These are phyloP conservation scores for Zaprionus davidi DNA, from an alignment of 1,140 invertebrate species.

Conservation along the genomic window DNA sequence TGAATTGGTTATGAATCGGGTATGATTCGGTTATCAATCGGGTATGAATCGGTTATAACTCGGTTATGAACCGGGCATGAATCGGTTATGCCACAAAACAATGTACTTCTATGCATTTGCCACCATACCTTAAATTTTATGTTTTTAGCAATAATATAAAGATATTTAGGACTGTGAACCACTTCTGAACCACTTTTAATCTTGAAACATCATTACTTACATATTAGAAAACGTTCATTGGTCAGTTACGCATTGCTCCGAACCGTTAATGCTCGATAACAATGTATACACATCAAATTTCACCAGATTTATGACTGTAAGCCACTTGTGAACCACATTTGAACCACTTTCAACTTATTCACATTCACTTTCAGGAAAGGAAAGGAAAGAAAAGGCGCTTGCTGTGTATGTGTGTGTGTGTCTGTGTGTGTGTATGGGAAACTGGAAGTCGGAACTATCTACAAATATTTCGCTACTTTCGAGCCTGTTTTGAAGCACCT, in stretches of 20 bases:
- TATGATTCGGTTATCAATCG: no score
- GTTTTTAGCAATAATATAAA: not conserved
- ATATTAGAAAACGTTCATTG: no score
- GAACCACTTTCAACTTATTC: not conserved
- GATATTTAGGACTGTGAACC: not conserved
- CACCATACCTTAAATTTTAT: not conserved
- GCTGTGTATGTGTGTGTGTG: not conserved
- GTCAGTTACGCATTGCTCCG: no score
- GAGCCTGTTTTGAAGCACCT: not conserved
- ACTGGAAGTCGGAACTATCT: constrained; percentile 4
- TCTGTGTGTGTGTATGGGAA: constrained; percentile 1
- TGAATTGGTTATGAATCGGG: not conserved
- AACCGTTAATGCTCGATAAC: no score
- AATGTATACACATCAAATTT: no score
- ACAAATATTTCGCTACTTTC: not conserved
- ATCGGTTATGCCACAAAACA: not conserved
- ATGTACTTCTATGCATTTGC: not conserved
- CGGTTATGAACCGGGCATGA: not conserved
- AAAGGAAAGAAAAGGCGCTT: not conserved
- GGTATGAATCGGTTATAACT: no score
- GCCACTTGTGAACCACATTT: not conserved
- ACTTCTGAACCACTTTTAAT: not conserved
- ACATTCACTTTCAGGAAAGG: constrained; percentile 1
- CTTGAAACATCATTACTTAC: no score
- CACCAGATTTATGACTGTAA: not conserved